Evolutionary conservation across 2,888 invertebrate genomes (phyloP), one percentile per base, ranked within the genome.

Genomic region (Zygothrica quintamaculata): DNA sequence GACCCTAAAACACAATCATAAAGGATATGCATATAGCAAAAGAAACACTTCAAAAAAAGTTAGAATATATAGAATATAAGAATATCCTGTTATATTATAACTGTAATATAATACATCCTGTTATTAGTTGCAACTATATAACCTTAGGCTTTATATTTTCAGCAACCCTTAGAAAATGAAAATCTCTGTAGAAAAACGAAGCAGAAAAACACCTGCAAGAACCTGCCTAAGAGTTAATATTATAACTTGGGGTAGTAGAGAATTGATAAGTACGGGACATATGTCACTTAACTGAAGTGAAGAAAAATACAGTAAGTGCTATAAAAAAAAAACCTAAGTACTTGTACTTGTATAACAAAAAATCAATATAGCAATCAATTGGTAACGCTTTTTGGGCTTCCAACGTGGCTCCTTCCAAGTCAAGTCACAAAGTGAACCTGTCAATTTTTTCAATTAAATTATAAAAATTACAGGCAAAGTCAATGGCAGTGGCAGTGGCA

Each of bases 391-490:
- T 66, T 70, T 74, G 47, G 81, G 84, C 72, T 81, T 85, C 77
- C 44, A 50, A 22, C 8, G 43, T 40, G 33, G 46, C 52, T 60
- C 50, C 34, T 36, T 12, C 6, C n/a, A 5, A 9, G 31, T 31
- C n/a, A 18, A 0, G 11, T 43, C 31, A 31, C 58, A 43, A 50
- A 57, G 70, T 58, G 60, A 67, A 48, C 66, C 70, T 79, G 77
- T 77, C 66, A 82, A 82, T 65, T 84, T 81, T 82, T 77, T 79
- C 81, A 85, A 82, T 82, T 82, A 85, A 82, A 77, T 82, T 82
- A 82, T 82, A 74, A 82, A 81, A 77, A 75, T 78, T 72, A 77
- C 64, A 9, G 12, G n/a, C 8, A 1, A 33, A 40, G 29, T 36
- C 15, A 39, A 57, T 29, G 15, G 53, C 60, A 71, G 44, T 64